Percentiles rank a stretch among this genome's conserved stretches.
Conservation (phyloP, 2,113 vertebrate species). For the Lamprotornis superbus region DNA sequence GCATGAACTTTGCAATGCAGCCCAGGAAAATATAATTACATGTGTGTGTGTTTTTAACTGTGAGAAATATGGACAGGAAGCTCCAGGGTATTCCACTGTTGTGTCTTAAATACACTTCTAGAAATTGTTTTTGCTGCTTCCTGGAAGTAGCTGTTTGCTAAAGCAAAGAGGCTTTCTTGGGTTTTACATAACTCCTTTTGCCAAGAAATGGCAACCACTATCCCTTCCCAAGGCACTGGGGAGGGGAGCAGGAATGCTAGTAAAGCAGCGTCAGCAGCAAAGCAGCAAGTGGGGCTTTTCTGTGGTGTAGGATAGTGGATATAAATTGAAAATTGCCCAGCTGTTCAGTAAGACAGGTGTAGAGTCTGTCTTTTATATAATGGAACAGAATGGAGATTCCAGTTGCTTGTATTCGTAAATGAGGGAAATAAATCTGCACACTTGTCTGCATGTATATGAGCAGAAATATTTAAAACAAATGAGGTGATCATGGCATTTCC, state of each 20-base stretch:
- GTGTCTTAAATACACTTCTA: not conserved
- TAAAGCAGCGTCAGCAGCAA: constrained; percentile 20
- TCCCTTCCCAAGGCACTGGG: not conserved
- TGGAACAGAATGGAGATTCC: constrained; percentile 57
- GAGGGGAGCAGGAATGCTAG: not conserved
- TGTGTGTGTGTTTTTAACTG: constrained; percentile 22
- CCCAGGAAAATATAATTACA: constrained; percentile 51
- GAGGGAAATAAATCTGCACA: constrained; percentile 64
- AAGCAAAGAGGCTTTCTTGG: not conserved
- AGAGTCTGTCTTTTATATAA: constrained; percentile 56
- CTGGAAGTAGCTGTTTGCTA: not conserved
- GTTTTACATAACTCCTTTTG: not conserved
- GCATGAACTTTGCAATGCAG: constrained; percentile 38
- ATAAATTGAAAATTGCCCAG: constrained; percentile 70
- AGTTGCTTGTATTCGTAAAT: constrained; percentile 67
- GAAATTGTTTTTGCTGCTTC: constrained; percentile 31
- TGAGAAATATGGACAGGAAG: constrained; percentile 45
- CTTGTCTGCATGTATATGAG: constrained; percentile 54
- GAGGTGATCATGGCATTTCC: constrained; percentile 11
- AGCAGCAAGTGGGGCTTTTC: constrained; percentile 39
- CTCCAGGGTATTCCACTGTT: not conserved
- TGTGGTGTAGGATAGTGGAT: constrained; percentile 31
- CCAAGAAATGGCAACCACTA: not conserved
- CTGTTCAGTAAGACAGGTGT: constrained; percentile 73
- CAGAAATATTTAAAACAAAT: constrained; percentile 52